Base-by-base conservation (phyloP, 2,888 invertebrate genomes). In the Tromatobia lineatoria region DNA sequence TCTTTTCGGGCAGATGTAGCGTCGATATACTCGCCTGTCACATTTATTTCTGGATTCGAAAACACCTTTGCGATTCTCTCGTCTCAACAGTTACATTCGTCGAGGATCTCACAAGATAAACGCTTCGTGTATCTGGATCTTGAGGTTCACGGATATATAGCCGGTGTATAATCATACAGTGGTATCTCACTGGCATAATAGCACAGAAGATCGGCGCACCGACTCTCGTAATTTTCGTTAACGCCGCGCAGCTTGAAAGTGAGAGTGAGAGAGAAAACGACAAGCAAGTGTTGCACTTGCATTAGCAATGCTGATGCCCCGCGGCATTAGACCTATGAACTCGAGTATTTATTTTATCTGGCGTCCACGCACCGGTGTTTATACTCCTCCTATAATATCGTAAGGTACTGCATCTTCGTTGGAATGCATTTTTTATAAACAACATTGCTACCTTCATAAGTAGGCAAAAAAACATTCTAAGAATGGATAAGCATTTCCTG, bases 241-340 rank as follows among this genome's bases (percentile, higher is more conserved):
- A 34, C 52, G 29, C 71, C 13, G 64, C 69, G 42, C 23, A 15
- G n/a, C 59, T 57, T 66, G 61, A 18, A 34, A n/a, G 67, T 18
- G 77, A 79, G 20, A 66, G 77, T 42, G 80, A 54, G 67, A 74
- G 50, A 29, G 66, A 50, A 42, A 61, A 45, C 23, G 15, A 69
- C 23, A 71, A 25, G 73, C 67, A 73, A 71, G 75, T 78, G 81
- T 88, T 87, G 85, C 86, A 83, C 80, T 85, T 69, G 80, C 85
- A 92, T 92, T 92, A 91, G 90, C 91, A 92, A 90, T 91, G 90
- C 90, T 90, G 92, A 92, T 91, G 83, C 83, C 83, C 84, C 80
- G 86, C 86, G 88, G 87, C 88, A 77, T 57, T 87, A 88, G 90
- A 88, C 90, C 91, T 89, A 64, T 87, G 90, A 90, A 89, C 91